Evolutionary conservation across 2,888 invertebrate genomes (phyloP).

Genomic region (Rugalucina vietnamica): DNA sequence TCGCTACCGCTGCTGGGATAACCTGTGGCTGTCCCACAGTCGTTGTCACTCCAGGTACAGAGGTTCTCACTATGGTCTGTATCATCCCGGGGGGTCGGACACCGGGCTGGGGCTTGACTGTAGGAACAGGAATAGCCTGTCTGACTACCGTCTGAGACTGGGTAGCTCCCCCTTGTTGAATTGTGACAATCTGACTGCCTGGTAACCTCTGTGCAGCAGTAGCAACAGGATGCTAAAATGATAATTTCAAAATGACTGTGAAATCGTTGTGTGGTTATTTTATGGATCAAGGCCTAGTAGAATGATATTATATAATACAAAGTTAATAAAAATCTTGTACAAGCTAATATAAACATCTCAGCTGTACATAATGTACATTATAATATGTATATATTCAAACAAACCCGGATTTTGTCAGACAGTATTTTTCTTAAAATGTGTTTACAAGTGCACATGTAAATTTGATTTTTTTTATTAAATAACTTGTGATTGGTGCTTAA

Average conservation of each 20-base stretch:
- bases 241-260: neutral
- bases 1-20: conserved; percentile 17
- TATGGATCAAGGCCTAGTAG: too few relatives aligned
- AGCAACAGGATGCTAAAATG: conserved; percentile 44
- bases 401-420: too few relatives aligned
- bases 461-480: too few relatives aligned
- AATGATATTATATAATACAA: too few relatives aligned
- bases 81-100: conserved; percentile 46
- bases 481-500: too few relatives aligned
- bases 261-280: too few relatives aligned
- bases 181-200: conserved; percentile 71
- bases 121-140: conserved; percentile 64
- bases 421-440: too few relatives aligned
- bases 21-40: conserved; percentile 46
- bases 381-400: too few relatives aligned
- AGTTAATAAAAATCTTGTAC: too few relatives aligned
- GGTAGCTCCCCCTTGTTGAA: conserved; percentile 67
- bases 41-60: conserved; percentile 38
- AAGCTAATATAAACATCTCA: too few relatives aligned
- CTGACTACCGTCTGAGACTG: conserved; percentile 64
- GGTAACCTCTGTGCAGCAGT: conserved; percentile 55
- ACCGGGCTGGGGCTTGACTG: conserved; percentile 59
- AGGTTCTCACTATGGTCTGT: conserved; percentile 53
- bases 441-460: too few relatives aligned
- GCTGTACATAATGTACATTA: too few relatives aligned